Conservation (phyloP, 2,113 vertebrate genomes). For the Anolis sagrei region DNA sequence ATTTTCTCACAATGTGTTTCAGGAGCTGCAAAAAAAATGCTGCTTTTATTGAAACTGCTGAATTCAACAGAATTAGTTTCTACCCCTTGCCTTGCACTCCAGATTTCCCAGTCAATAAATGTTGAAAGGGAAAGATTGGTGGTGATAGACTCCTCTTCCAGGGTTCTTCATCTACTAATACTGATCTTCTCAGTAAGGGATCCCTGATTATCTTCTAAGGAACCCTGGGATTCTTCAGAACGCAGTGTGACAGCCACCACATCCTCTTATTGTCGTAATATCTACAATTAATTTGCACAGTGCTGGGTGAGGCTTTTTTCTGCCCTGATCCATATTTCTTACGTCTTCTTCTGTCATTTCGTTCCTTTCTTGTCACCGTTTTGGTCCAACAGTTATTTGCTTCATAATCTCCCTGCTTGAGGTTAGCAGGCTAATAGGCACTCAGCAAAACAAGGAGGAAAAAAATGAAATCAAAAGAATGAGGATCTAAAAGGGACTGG, state of each 20-base stretch:
- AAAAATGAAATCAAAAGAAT: slow-evolving; percentile 38
- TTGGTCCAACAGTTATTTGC: slow-evolving; percentile 70
- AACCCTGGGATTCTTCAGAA: neutral
- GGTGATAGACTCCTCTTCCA: neutral
- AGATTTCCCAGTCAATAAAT: neutral
- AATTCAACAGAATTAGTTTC: neutral
- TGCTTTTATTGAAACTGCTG: neutral
- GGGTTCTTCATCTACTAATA: neutral
- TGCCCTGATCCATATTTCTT: slow-evolving; percentile 32
- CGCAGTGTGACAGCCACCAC: neutral
- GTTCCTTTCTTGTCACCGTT: slow-evolving; percentile 64
- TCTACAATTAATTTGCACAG: neutral
- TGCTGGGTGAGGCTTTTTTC: slow-evolving; percentile 1
- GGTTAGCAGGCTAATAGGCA: slow-evolving; percentile 70
- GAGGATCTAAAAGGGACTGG: slow-evolving; percentile 50
- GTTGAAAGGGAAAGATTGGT: neutral
- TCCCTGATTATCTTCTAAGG: neutral
- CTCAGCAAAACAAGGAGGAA: slow-evolving; percentile 60
- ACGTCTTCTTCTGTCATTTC: neutral
- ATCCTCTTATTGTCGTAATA: neutral
- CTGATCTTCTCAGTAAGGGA: neutral
- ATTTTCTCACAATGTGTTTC: neutral
- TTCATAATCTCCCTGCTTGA: slow-evolving; percentile 66
- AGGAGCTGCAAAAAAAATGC: neutral
- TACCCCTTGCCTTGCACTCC: neutral